Evolutionary conservation across 2,113 vertebrate genomes (phyloP).

Genomic region (Xyrauchen texanus): DNA sequence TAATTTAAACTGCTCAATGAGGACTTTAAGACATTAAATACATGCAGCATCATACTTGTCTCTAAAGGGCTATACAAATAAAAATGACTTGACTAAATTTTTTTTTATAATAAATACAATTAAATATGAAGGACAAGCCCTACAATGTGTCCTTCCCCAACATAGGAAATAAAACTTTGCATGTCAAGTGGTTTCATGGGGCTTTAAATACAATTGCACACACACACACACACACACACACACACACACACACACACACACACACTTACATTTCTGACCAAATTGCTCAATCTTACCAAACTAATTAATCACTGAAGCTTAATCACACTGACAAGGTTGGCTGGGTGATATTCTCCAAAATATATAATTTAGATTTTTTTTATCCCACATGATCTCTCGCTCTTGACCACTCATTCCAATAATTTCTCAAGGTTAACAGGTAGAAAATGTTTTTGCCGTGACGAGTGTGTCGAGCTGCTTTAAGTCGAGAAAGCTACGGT

Average conservation of each 20-base stretch:
- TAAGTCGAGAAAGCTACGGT: neutral
- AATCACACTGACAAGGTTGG: conserved; percentile 87
- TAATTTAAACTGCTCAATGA: too few relatives aligned
- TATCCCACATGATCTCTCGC: conserved; percentile 30
- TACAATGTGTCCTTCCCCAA: too few relatives aligned
- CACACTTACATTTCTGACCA: conserved; percentile 70
- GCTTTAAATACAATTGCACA: too few relatives aligned
- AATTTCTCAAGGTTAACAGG: conserved; percentile 39
- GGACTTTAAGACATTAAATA: too few relatives aligned
- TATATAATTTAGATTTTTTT: conserved; percentile 61
- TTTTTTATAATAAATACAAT: too few relatives aligned
- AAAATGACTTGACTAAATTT: too few relatives aligned
- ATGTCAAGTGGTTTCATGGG: too few relatives aligned
- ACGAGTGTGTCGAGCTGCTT: neutral
- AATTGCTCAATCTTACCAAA: conserved; percentile 82
- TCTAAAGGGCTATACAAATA: too few relatives aligned
- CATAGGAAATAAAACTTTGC: too few relatives aligned
- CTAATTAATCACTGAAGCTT: conserved; percentile 91
- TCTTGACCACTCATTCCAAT: conserved; percentile 60
- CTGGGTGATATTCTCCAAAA: conserved; percentile 85
- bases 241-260: conserved; percentile 19
- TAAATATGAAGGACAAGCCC: too few relatives aligned
- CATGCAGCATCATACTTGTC: too few relatives aligned
- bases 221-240: conserved; percentile 27
- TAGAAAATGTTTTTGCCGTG: conserved; percentile 3